phyloP scores from a whole-genome alignment of 2,113 vertebrate genomes.

The Indicator indicator region DNA sequence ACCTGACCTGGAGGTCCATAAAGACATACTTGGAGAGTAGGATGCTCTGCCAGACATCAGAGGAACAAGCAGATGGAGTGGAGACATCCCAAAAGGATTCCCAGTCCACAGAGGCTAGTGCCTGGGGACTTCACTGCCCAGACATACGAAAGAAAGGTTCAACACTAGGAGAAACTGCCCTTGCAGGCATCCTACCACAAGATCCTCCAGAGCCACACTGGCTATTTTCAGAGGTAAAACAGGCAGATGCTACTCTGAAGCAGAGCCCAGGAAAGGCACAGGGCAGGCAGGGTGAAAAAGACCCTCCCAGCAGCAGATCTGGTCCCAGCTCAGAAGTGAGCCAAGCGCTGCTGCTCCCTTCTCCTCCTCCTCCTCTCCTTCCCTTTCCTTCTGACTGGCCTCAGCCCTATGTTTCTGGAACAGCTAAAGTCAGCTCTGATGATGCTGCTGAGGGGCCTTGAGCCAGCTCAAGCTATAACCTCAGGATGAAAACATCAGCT shows the following conservation, averaged over 20 bases:
- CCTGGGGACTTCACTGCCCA: neutral
- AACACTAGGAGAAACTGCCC: neutral
- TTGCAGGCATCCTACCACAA: neutral
- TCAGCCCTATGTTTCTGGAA: neutral
- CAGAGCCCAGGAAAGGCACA: neutral
- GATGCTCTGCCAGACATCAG: neutral
- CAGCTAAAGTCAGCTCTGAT: neutral
- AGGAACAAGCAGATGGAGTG: neutral
- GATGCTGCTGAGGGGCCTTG: conserved; percentile 3
- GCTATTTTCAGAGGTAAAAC: neutral
- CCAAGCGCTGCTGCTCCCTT: neutral
- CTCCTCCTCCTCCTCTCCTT: neutral
- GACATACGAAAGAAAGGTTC: neutral
- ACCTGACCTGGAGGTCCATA: neutral
- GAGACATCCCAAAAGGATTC: neutral
- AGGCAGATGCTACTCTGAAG: neutral
- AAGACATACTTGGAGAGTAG: neutral
- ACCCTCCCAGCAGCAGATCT: conserved; percentile 7
- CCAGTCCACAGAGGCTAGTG: neutral
- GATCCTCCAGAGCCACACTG: neutral
- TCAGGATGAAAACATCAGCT: conserved; percentile 34
- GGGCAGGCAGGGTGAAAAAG: neutral
- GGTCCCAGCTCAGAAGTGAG: neutral
- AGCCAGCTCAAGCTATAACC: conserved; percentile 14
- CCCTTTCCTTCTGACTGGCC: neutral